Conservation (phyloP, 1,140 invertebrate genomes). For the Argopecten irradians region DNA sequence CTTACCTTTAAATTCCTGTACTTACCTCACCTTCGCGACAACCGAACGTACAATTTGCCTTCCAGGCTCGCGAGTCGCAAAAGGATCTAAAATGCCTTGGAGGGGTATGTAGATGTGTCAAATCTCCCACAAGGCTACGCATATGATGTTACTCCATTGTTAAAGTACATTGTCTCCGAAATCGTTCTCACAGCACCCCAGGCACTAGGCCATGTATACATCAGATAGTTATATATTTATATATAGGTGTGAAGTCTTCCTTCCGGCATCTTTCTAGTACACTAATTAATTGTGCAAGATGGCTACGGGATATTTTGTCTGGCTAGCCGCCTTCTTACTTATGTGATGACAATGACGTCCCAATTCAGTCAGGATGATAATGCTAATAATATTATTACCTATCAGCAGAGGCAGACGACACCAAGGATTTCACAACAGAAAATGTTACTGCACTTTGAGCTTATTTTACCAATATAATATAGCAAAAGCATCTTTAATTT, state of each 20-base stretch:
- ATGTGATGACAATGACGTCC: not conserved
- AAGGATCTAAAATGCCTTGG: constrained; percentile 20
- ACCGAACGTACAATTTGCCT: not conserved
- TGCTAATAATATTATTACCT: not conserved
- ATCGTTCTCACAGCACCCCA: constrained; percentile 3
- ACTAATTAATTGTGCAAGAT: constrained; percentile 23
- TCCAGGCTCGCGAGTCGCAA: constrained; percentile 12
- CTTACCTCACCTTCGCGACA: not conserved
- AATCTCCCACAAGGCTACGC: not conserved
- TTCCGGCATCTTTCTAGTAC: constrained; percentile 14
- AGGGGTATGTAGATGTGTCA: constrained; percentile 7
- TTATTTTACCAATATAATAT: too few relatives aligned
- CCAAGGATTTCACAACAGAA: not conserved
- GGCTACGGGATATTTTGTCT: constrained; percentile 15
- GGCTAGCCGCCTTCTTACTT: constrained; percentile 2
- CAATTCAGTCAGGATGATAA: not conserved
- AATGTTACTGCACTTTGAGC: not conserved
- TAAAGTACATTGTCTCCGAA: constrained; percentile 15
- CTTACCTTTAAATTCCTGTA: constrained; percentile 16
- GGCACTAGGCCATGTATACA: constrained; percentile 20
- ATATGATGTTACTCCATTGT: not conserved
- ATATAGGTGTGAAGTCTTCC: constrained; percentile 10
- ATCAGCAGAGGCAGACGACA: not conserved
- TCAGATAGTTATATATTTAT: constrained; percentile 17
- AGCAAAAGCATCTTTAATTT: too few relatives aligned